Evolutionary conservation across 2,888 invertebrate species (phyloP), one percentile per base, ranked within the genome.

Genomic region (Agrotis clavis): DNA sequence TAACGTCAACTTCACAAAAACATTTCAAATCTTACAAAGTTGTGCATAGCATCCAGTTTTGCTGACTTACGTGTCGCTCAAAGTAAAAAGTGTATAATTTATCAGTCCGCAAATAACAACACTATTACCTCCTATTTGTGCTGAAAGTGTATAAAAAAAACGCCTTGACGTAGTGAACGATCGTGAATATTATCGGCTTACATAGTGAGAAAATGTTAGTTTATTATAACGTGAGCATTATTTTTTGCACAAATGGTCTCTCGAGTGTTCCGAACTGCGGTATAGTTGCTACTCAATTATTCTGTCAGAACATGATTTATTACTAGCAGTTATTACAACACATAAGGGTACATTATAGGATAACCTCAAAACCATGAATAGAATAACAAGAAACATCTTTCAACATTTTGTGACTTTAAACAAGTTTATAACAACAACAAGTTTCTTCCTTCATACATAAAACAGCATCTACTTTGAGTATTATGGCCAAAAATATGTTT

Each of bases 251-350:
- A 51, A 57, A 67, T 45, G 45, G 4, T 47, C 3, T 54, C 25
- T 21, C 6, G 41, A 19, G 13, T 13, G 19, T 45, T 80, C 61
- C 59, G 66, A 60, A 63, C 11, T 64, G 69, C 71, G 65, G 78
- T 65, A 72, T 54, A 9, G 51, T 54, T 50, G 48, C 57, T 70
- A 61, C 25, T 50, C 71, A 75, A 76, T 74, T 70, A 70, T 60
- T 57, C 48, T 63, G 79, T 65, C 67, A 76, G 59, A 82, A 59
- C 25, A 67, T 16, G 60, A 81, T 81, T 68, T 72, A 82, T 73
- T 68, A 69, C 30, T 16, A 69, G 54, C 54, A n/a, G 21, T 30
- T 21, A 35, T 3, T 71, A 41, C 11, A 41, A 60, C 45, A 48
- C 16, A 47, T 18, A 14, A 11, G 57, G n/a, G n/a, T n/a, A n/a